Percentiles rank a stretch among this genome's conserved stretches.
phyloP scores from a whole-genome alignment of 2,888 invertebrate species.

The Celastrina argiolus region DNA sequence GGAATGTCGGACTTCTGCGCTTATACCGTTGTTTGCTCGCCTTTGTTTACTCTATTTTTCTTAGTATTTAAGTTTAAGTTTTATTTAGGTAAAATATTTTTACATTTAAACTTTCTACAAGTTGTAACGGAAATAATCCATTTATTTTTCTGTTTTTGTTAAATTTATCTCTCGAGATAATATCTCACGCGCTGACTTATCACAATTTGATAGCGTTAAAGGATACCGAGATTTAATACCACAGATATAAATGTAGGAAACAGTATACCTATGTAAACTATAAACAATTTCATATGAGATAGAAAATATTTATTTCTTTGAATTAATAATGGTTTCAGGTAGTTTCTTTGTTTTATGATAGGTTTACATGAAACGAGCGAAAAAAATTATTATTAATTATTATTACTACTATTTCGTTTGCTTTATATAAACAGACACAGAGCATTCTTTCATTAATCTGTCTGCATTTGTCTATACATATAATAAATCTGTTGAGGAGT shows the following conservation, averaged over 20 bases:
- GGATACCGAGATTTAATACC: background rate
- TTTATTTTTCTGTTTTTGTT: background rate
- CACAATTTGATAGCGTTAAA: background rate
- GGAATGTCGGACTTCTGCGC: background rate
- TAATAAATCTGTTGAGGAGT: too few species aligned
- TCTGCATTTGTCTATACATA: too few species aligned
- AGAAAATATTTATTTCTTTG: background rate
- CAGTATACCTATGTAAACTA: background rate
- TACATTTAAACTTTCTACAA: background rate
- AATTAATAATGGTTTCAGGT: background rate
- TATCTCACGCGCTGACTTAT: slow-evolving; percentile 8
- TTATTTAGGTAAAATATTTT: background rate
- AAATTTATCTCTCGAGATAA: background rate
- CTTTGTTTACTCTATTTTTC: background rate
- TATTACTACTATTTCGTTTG: too few species aligned
- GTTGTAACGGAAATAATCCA: background rate
- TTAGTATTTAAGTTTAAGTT: background rate
- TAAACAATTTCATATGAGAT: background rate
- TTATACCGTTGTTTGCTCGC: background rate
- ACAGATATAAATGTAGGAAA: background rate
- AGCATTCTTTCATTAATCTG: too few species aligned
- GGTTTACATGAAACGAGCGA: too few species aligned
- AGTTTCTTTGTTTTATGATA: background rate
- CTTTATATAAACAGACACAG: too few species aligned
- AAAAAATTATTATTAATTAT: too few species aligned